Evolutionary conservation across 2,888 invertebrate species (phyloP).

Genomic region (Epinotia demarniana): DNA sequence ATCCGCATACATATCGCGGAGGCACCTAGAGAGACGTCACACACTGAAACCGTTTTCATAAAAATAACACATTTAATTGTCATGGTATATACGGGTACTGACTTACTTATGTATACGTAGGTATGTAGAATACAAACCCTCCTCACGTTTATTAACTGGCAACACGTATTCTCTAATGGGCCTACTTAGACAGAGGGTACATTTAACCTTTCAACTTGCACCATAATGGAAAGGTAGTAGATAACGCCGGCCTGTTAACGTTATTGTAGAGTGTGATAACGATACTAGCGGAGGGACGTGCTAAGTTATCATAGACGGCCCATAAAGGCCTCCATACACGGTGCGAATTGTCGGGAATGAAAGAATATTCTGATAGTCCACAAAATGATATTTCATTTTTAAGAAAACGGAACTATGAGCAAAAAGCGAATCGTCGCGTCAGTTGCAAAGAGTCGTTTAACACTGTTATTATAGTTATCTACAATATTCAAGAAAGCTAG

Average conservation of each 20-base stretch:
- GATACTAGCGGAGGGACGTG: conserved; percentile 46
- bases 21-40: not conserved
- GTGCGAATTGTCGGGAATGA: not conserved
- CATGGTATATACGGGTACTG: not conserved
- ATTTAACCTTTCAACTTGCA: conserved; percentile 35
- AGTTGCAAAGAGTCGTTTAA: too few species aligned
- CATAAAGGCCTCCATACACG: not conserved
- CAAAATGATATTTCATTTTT: too few species aligned
- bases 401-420: too few species aligned
- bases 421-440: too few species aligned
- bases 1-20: not conserved
- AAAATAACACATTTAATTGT: not conserved
- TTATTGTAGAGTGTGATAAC: conserved; percentile 54
- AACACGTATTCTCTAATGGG: conserved; percentile 26
- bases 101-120: not conserved
- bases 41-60: not conserved
- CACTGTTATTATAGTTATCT: too few species aligned
- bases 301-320: conserved; percentile 4
- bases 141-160: conserved; percentile 23
- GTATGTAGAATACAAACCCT: not conserved
- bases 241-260: conserved; percentile 30
- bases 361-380: not conserved
- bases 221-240: conserved; percentile 27
- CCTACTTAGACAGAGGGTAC: conserved; percentile 25
- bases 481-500: too few species aligned